phyloP scores from a whole-genome alignment of 2,113 vertebrate species.

The Ammospiza caudacuta region DNA sequence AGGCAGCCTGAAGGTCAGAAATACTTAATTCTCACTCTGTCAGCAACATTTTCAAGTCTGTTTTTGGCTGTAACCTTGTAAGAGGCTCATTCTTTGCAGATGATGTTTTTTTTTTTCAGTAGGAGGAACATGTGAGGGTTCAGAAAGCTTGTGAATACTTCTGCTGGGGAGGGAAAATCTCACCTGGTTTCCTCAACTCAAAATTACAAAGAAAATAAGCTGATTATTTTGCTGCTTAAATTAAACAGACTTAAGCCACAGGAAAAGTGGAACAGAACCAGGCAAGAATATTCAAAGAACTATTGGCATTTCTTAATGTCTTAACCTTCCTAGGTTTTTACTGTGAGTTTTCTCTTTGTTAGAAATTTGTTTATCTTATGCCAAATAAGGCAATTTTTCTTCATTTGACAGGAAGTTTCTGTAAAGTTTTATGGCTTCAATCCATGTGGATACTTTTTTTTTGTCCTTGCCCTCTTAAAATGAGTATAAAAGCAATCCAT shows the following conservation, averaged over 20 bases:
- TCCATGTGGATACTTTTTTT: neutral
- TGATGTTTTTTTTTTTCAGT: neutral
- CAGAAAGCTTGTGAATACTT: neutral
- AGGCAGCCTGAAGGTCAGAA: neutral
- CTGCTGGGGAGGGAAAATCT: neutral
- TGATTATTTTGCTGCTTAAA: neutral
- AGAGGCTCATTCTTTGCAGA: neutral
- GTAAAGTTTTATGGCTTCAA: neutral
- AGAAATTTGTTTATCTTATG: neutral
- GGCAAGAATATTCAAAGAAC: neutral
- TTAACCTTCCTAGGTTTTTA: neutral
- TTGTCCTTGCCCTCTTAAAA: neutral
- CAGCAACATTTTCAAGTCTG: neutral
- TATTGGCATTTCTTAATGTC: neutral
- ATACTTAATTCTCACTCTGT: neutral
- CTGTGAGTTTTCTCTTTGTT: neutral
- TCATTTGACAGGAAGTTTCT: neutral
- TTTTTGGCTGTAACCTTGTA: neutral
- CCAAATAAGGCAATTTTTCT: neutral
- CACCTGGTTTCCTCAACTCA: neutral
- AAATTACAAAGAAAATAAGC: neutral
- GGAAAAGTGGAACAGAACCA: neutral
- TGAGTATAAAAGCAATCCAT: neutral
- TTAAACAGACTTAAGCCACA: neutral
- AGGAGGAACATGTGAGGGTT: rapidly evolving